Evolutionary conservation across 2,888 invertebrate species (phyloP).

Genomic region (Drosophila ustulata): DNA sequence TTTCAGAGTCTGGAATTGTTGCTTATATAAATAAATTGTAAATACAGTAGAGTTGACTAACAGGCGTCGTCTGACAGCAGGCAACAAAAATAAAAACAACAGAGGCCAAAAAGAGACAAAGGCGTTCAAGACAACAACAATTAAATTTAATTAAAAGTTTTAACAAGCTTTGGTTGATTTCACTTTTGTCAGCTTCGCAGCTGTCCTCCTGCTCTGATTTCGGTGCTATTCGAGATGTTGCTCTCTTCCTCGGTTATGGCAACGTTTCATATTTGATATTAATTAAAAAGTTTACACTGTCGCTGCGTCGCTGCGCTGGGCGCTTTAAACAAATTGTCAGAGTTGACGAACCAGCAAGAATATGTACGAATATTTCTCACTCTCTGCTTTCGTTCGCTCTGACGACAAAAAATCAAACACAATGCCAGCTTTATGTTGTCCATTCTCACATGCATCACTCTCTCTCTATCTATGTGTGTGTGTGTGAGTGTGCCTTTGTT

Average conservation of each 20-base stretch:
- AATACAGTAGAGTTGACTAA: constrained; percentile 26
- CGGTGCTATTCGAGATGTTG: constrained; percentile 29
- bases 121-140: constrained; percentile 60
- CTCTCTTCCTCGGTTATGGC: constrained; percentile 40
- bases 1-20: constrained; percentile 12
- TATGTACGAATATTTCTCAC: constrained; percentile 3
- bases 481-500: neutral
- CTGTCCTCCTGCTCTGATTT: constrained; percentile 37
- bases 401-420: constrained; percentile 47
- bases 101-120: constrained; percentile 21
- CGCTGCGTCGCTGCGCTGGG: constrained; percentile 25
- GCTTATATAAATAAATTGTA: constrained; percentile 19
- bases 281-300: constrained; percentile 75
- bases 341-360: constrained; percentile 50
- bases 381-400: neutral
- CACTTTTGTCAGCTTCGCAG: constrained; percentile 64
- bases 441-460: constrained; percentile 35
- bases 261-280: constrained; percentile 78
- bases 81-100: constrained; percentile 2
- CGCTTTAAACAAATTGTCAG: constrained; percentile 77
- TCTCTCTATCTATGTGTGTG: neutral
- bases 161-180: constrained; percentile 77
- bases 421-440: constrained; percentile 63
- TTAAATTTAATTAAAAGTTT: constrained; percentile 81
- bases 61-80: constrained; percentile 6